These are phyloP conservation scores for Euplagia quadripunctaria DNA, from an alignment of 2,888 invertebrate genomes.

Conservation along the genomic window DNA sequence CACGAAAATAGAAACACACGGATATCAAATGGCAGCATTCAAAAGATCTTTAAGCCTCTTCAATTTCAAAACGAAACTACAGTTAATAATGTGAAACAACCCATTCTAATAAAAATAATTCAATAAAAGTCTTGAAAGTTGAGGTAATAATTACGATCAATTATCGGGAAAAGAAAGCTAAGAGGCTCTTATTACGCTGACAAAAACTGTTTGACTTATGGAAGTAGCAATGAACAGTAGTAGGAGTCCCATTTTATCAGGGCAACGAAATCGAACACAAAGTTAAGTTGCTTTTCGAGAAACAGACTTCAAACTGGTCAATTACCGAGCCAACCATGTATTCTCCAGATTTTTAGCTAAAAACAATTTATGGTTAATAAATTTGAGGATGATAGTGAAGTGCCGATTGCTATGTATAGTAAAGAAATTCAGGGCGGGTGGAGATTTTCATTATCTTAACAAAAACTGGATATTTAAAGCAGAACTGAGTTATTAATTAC, in stretches of 20 bases:
- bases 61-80: not conserved
- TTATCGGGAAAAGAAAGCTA: not conserved
- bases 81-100: not conserved
- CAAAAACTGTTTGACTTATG: not conserved
- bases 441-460: too few species aligned
- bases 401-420: too few species aligned
- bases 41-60: not conserved
- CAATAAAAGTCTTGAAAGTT: not conserved
- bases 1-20: too few species aligned
- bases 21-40: not conserved
- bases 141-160: not conserved
- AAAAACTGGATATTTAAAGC: too few species aligned
- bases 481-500: too few species aligned
- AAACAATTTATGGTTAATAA: not conserved
- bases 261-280: not conserved
- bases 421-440: too few species aligned
- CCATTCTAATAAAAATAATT: too few species aligned
- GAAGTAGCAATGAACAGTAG: not conserved
- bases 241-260: not conserved
- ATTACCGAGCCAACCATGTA: not conserved
- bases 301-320: not conserved
- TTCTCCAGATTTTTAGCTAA: not conserved
- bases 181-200: not conserved
- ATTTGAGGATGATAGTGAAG: too few species aligned
- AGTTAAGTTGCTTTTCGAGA: not conserved